Base-by-base conservation (phyloP, 2,888 invertebrate genomes). In the Cantharis nigra region DNA sequence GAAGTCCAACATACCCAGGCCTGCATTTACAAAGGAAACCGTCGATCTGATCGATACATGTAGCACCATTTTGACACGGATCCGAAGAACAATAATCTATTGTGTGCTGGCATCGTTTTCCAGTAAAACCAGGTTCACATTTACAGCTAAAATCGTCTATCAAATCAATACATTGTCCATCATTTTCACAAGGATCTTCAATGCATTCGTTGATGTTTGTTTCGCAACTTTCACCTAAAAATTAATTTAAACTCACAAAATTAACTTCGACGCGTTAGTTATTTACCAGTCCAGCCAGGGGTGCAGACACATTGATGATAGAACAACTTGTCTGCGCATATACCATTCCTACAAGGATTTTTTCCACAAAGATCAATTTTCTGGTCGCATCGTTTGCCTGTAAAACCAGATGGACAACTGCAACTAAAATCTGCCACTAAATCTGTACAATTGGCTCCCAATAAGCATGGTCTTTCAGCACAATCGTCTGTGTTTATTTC, bases 401-500 rank as follows among this genome's bases (percentile, higher is more conserved):
- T 94, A 86, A 98, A 99, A 62, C 99, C 99, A 63, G 95, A 92
- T 5, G 98, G 97, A 88, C 99, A 99, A 9, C 93, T 91, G 85
- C 99, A 99, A 81, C 92, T 94, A 87, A 98, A 99, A 87, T 98
- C 98, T 80, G 96, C 96, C 0, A 98, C 93, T 82, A 98, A 90
- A 88, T 99, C 99, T 0, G 97, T 97, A 87, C 98, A 98, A 82
- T 95, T 95, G 0, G 98, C 94, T 1, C 95, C 96, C 26, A 98
- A 90, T 0, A 97, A 90, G 87, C 98, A 98, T 26, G 98, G 98
- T 81, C 94, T 94, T 87, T 97, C 97, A 7, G 96, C 94, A 87
- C 98, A 98, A 86, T 98, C 98, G 85, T 98, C 95, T 80, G 93
- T 96, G 86, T 98, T 97, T n/a, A 91, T 91, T 86, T 98, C 97